phyloP scores from a whole-genome alignment of 2,888 invertebrate genomes.

The Scrobipalpa costella region DNA sequence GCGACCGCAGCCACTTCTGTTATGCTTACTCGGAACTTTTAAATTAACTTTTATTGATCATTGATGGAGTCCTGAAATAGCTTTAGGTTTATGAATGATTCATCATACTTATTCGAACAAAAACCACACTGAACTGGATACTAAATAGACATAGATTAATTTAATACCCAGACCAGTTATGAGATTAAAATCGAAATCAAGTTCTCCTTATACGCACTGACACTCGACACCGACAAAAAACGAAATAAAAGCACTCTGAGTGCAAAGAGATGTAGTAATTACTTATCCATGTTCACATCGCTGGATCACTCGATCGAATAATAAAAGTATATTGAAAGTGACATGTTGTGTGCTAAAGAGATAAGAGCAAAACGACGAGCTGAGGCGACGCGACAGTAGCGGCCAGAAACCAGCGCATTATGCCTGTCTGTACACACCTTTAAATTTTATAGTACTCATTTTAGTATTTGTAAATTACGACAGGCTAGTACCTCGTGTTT shows the following conservation, averaged over 20 bases:
- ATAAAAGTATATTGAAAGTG: conserved; percentile 59
- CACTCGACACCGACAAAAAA: conserved; percentile 11
- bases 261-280: conserved; percentile 53
- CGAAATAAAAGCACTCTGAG: conserved; percentile 19
- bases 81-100: background rate
- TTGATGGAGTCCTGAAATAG: conserved; percentile 10
- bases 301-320: conserved; percentile 45
- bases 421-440: conserved; percentile 34
- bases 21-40: conserved; percentile 10
- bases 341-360: conserved; percentile 53
- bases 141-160: background rate
- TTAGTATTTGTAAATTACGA: conserved; percentile 16
- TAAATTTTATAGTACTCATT: conserved; percentile 25
- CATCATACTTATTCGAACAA: background rate
- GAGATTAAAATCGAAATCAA: conserved; percentile 14
- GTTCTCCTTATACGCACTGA: conserved; percentile 3
- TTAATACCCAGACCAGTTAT: background rate
- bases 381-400: conserved; percentile 57
- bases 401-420: conserved; percentile 37
- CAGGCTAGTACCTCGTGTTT: conserved; percentile 1
- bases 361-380: conserved; percentile 61
- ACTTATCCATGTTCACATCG: conserved; percentile 62
- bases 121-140: background rate
- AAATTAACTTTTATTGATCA: conserved; percentile 20
- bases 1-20: conserved; percentile 49